A percentile compares a stretch with the other conserved stretches of the same genome.
phyloP scores from a whole-genome alignment of 2,888 invertebrate species.

The Limnephilus auricula region DNA sequence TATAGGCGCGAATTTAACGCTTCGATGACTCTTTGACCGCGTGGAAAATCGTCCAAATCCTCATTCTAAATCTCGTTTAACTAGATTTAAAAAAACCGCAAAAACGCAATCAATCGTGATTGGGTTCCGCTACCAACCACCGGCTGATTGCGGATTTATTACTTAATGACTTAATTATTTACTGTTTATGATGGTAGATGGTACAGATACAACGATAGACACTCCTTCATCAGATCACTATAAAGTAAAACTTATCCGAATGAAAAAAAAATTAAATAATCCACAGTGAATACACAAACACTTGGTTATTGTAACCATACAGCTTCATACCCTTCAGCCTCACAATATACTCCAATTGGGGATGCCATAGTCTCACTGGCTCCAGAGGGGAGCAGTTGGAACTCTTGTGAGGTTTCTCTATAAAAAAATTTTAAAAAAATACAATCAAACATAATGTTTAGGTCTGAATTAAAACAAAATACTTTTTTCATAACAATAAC shows the following conservation, averaged over 20 bases:
- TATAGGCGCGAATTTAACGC: conserved; percentile 6
- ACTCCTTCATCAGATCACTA: background rate
- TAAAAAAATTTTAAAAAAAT: too few species aligned
- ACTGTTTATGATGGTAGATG: background rate
- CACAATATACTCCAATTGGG: too few species aligned
- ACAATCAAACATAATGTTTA: too few species aligned
- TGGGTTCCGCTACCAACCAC: background rate
- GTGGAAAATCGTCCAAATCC: conserved; percentile 23
- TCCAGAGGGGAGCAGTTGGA: too few species aligned
- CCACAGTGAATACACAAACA: too few species aligned
- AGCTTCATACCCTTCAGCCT: too few species aligned
- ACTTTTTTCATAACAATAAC: too few species aligned
- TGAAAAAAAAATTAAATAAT: background rate
- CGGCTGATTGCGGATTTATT: background rate
- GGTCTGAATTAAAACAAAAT: too few species aligned
- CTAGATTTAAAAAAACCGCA: background rate
- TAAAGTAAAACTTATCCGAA: background rate
- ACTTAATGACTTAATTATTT: background rate
- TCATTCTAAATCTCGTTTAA: background rate
- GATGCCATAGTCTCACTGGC: too few species aligned
- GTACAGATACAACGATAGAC: too few species aligned
- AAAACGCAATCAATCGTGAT: background rate
- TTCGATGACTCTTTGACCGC: background rate
- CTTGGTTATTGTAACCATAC: too few species aligned
- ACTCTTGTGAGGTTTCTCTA: too few species aligned